A percentile compares a stretch with the other conserved stretches of the same genome.
Evolutionary conservation across 2,113 vertebrate genomes (phyloP).

Genomic region (Callorhinus ursinus): DNA sequence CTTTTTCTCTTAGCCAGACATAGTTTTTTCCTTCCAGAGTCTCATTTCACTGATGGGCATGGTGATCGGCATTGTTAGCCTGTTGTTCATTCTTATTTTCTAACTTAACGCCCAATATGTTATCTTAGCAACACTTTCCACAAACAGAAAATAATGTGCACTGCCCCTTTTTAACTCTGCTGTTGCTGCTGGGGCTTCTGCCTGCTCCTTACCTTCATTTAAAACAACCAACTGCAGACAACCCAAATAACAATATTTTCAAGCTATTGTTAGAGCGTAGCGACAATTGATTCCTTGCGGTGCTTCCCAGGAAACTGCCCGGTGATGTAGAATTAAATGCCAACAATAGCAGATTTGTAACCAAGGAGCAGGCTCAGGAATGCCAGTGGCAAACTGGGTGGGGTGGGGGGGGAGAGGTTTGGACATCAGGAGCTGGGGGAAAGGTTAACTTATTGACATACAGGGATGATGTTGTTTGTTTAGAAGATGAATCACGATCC

Average conservation of each 20-base stretch:
- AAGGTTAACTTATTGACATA: conserved; percentile 37
- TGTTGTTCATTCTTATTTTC: conserved; percentile 40
- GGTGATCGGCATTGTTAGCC: conserved; percentile 31
- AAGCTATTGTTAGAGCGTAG: conserved; percentile 60
- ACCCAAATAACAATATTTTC: conserved; percentile 50
- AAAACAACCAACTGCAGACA: conserved; percentile 27
- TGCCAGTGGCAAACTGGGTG: not conserved
- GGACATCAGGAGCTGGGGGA: conserved; percentile 10
- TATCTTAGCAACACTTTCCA: conserved; percentile 50
- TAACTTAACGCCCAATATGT: conserved; percentile 1
- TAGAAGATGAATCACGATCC: conserved; percentile 60
- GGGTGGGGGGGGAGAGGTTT: not conserved
- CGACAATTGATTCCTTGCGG: not conserved
- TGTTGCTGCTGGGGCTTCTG: not conserved
- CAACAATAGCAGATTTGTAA: conserved; percentile 39
- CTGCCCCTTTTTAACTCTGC: conserved; percentile 35
- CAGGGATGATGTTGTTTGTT: conserved; percentile 30
- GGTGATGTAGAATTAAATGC: not conserved
- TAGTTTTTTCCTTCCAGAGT: not conserved
- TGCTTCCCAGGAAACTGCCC: conserved; percentile 57
- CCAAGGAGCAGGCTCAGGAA: conserved; percentile 56
- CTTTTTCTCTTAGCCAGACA: conserved; percentile 7
- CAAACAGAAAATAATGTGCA: conserved; percentile 54
- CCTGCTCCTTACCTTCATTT: conserved; percentile 20
- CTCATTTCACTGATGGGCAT: conserved; percentile 9